Conservation (phyloP, 2,113 vertebrate genomes). For the Corvus cornix region DNA sequence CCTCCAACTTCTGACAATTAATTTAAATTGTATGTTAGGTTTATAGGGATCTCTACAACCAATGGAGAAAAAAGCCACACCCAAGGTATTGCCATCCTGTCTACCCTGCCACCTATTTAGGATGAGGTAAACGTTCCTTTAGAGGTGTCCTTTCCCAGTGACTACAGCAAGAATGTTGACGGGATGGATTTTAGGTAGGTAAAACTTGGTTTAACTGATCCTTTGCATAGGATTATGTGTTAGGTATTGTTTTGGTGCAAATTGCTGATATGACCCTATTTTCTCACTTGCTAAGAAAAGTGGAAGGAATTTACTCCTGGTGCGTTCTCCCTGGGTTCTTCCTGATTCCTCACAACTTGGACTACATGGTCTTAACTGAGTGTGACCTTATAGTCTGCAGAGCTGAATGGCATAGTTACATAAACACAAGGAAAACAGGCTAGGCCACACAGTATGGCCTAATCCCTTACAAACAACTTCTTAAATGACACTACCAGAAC, state of each 20-base stretch:
- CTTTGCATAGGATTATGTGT: neutral
- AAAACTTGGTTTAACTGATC: neutral
- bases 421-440: neutral
- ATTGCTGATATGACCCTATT: neutral
- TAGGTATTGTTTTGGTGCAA: neutral
- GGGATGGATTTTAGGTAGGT: neutral
- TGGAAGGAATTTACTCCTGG: neutral
- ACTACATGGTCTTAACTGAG: neutral
- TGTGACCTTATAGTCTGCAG: neutral
- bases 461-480: neutral
- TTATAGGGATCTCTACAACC: neutral
- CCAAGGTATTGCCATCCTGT: neutral
- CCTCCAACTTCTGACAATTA: neutral
- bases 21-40: neutral
- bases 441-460: neutral
- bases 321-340: neutral
- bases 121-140: neutral
- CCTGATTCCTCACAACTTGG: neutral
- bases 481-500: neutral
- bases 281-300: neutral
- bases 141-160: neutral
- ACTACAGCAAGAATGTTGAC: fast-evolving
- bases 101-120: neutral
- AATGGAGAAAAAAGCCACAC: fast-evolving
- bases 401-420: neutral